Conservation (phyloP, 2,113 vertebrate species). For the Ictalurus furcatus region DNA sequence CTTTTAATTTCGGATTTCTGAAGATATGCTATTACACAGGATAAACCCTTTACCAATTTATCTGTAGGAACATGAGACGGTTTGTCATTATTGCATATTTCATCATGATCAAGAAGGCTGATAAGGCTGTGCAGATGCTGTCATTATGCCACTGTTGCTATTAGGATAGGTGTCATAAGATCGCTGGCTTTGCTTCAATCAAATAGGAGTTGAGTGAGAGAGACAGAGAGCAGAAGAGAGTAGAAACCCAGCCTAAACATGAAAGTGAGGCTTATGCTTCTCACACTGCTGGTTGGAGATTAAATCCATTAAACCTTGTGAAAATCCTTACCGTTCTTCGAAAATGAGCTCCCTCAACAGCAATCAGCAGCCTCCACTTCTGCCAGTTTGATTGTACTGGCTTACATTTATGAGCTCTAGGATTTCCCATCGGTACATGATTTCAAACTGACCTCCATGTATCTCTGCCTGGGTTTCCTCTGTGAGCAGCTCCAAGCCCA, state of each 20-base stretch:
- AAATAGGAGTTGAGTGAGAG: neutral
- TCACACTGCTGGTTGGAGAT: neutral
- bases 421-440: neutral
- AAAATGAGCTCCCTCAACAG: neutral
- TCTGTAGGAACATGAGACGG: neutral
- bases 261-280: slow-evolving; percentile 10
- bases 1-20: no score
- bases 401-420: slow-evolving; percentile 14
- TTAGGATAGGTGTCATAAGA: neutral
- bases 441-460: neutral
- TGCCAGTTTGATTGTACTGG: neutral
- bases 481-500: neutral
- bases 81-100: neutral
- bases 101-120: neutral
- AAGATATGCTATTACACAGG: no score
- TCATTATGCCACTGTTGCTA: neutral
- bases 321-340: slow-evolving; percentile 5
- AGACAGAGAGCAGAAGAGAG: neutral
- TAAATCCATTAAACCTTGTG: slow-evolving; percentile 20
- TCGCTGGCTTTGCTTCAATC: neutral
- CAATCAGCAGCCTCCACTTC: neutral
- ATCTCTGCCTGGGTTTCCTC: neutral
- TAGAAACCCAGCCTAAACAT: neutral
- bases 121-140: neutral
- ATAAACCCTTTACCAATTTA: no score